Evolutionary conservation across 2,113 vertebrate genomes (phyloP).

Genomic region (Numenius arquata): DNA sequence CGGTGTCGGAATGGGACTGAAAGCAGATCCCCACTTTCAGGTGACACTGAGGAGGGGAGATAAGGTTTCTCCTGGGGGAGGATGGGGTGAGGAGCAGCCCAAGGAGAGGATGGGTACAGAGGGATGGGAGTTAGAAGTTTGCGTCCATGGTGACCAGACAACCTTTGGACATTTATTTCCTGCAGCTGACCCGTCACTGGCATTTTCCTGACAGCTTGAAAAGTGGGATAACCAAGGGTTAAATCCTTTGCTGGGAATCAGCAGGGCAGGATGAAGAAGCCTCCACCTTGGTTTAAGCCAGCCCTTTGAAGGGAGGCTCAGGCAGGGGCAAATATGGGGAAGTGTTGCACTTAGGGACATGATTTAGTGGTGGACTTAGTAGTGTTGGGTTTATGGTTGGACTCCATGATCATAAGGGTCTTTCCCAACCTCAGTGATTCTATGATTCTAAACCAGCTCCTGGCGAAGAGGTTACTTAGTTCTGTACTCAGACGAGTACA

Average conservation of each 20-base stretch:
- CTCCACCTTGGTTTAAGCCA: background rate
- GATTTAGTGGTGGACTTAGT: background rate
- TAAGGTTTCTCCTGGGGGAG: slow-evolving; percentile 22
- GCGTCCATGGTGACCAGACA: accelerated
- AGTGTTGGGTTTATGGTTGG: background rate
- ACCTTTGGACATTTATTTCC: background rate
- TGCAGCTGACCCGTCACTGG: accelerated
- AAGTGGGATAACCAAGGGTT: background rate
- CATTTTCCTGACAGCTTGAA: background rate
- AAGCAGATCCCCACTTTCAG: slow-evolving; percentile 49
- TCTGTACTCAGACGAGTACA: background rate
- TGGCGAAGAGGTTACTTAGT: background rate
- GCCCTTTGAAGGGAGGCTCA: background rate
- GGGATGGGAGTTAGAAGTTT: background rate
- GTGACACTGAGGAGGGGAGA: slow-evolving; percentile 50
- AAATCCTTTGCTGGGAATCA: background rate
- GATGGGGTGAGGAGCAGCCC: background rate
- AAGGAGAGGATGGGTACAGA: background rate
- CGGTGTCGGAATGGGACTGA: background rate
- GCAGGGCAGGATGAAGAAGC: background rate
- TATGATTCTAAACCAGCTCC: background rate
- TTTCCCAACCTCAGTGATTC: background rate
- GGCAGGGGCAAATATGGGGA: background rate
- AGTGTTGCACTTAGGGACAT: background rate
- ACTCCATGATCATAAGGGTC: accelerated